phyloP scores from a whole-genome alignment of 1,140 invertebrate species.

The Trichonephila clavata region DNA sequence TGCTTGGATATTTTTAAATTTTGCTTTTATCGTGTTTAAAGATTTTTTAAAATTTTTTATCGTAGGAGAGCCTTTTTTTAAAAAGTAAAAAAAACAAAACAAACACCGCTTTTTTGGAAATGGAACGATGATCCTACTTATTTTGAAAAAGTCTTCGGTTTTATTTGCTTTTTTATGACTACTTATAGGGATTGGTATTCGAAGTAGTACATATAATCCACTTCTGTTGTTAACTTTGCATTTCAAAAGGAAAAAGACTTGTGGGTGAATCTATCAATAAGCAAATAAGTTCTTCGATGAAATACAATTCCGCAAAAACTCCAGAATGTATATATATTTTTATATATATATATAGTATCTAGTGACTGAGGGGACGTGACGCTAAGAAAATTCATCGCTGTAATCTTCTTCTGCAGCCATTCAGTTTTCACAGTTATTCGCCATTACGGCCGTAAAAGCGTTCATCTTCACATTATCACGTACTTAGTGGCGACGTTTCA shows the following conservation, averaged over 20 bases:
- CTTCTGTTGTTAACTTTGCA: constrained; percentile 14
- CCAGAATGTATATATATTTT: background rate
- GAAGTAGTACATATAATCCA: background rate
- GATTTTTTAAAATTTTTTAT: background rate
- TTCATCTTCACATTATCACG: constrained; percentile 75
- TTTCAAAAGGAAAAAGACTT: background rate
- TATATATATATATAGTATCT: constrained; percentile 5
- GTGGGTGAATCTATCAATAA: constrained; percentile 5
- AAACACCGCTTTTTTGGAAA: background rate
- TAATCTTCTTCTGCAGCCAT: constrained; percentile 73
- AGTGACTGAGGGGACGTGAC: constrained; percentile 34
- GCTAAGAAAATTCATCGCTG: constrained; percentile 60
- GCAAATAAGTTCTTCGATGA: background rate
- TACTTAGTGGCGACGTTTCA: constrained; percentile 47
- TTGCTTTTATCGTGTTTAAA: no score
- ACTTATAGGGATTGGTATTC: background rate
- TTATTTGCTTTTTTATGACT: background rate
- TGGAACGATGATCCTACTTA: background rate
- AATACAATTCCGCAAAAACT: background rate
- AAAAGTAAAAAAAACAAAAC: background rate
- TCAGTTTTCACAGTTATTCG: constrained; percentile 73
- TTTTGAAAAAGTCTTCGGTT: background rate
- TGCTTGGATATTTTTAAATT: no score
- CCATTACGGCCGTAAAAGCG: constrained; percentile 71
- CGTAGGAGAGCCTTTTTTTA: background rate